A percentile compares a stretch with the other conserved stretches of the same genome.
phyloP scores from a whole-genome alignment of 2,113 vertebrate species.

The Todiramphus saurophagus region DNA sequence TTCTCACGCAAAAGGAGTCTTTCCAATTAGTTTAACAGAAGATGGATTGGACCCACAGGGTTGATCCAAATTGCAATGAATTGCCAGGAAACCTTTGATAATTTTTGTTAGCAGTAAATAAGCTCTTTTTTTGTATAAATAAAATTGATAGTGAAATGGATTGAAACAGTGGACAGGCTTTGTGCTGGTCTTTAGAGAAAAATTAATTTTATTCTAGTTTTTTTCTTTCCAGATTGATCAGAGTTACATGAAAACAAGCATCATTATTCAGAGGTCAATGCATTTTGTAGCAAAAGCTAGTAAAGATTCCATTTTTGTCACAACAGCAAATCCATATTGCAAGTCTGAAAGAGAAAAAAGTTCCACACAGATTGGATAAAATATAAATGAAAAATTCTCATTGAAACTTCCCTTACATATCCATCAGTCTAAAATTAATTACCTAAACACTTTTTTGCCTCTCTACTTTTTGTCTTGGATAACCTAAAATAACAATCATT shows the following conservation, averaged over 20 bases:
- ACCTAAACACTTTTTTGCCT: neutral
- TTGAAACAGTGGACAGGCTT: neutral
- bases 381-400: neutral
- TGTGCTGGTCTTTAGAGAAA: neutral
- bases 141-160: neutral
- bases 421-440: neutral
- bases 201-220: neutral
- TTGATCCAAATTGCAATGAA: constrained; percentile 5
- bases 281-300: neutral
- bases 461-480: neutral
- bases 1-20: neutral
- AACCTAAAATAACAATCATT: neutral
- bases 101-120: constrained; percentile 11
- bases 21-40: constrained; percentile 25
- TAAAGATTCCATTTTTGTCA: neutral
- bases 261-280: neutral
- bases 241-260: neutral
- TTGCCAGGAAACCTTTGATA: neutral
- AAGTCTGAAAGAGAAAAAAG: neutral
- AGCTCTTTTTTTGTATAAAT: neutral
- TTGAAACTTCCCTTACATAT: neutral
- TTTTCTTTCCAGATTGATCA: neutral
- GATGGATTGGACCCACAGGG: neutral
- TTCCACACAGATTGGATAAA: neutral
- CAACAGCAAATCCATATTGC: neutral